Base-by-base conservation (phyloP, 1,140 invertebrate species). In the Eufriesea mexicana region DNA sequence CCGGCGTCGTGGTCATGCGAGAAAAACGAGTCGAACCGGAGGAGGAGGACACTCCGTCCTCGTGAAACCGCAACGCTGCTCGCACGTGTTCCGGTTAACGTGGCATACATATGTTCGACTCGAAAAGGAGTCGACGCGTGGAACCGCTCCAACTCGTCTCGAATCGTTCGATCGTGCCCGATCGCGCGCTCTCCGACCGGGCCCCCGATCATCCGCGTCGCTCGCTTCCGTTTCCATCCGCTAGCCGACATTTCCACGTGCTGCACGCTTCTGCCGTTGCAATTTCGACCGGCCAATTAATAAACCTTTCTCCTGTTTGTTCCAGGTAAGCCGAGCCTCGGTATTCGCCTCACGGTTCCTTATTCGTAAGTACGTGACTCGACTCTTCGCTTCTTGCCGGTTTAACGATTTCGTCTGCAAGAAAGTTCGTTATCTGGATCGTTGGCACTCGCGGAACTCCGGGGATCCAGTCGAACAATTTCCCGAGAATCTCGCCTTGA, bases 301-400 rank as follows among this genome's bases (percentile, higher is more conserved):
- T 18, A 54, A 67, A 72, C 47, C 10, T 57, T 84, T 77, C 51
- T 73, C 25, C 66, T 64, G 45, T 76, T 55, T 81, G 77, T 88
- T 87, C 45, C 82, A 88, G 86, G 86, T 88, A 87, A 88, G 35
- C n/a, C 61, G 51, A 61, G 8, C 35, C n/a, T 25, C 12, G 23
- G 51, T 49, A 67, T 80, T 80, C 54, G 14, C 57, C 5, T 59
- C 66, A 74, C 72, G 42, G 12, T 16, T 47, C 8, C 10, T 75
- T 67, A 57, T 77, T 57, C 57, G 82, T 88, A 61, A 88, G 86
- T 88, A 88, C 51, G 55, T 64, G 49, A 79, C 78, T 67, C 59
- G 62, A 81, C 54, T 64, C 28, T 54, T 28, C 62, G 28, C 6
- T 57, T 14, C 20, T 10, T 76, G 16, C 55, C 20, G 28, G 61